A percentile compares a stretch with the other conserved stretches of the same genome.
phyloP scores from a whole-genome alignment of 2,888 invertebrate genomes.

The Nephrotoma appendiculata region DNA sequence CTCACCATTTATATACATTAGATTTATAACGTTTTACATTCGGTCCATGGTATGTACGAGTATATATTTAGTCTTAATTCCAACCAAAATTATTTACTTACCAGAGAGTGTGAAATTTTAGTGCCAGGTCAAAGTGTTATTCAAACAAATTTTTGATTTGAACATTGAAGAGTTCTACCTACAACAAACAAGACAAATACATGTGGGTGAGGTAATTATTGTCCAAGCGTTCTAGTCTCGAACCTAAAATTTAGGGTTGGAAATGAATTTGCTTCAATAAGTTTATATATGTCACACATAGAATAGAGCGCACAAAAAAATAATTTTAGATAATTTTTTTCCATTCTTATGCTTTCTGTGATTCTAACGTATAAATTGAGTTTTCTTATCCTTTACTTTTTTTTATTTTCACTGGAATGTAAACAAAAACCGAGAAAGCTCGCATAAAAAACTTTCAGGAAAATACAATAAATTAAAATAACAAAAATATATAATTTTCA shows the following conservation, averaged over 20 bases:
- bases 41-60: not conserved
- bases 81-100: not conserved
- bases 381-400: not conserved
- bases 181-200: not conserved
- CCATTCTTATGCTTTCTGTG: not conserved
- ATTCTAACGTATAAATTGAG: not conserved
- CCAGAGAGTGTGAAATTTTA: not conserved
- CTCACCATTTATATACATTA: not conserved
- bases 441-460: not conserved
- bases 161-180: not conserved
- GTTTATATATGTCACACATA: not conserved
- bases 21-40: not conserved
- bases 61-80: not conserved
- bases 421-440: not conserved
- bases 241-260: not conserved
- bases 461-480: not conserved
- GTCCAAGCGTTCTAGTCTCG: not conserved
- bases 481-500: not conserved
- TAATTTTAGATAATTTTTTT: not conserved
- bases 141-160: not conserved
- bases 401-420: not conserved
- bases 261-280: not conserved
- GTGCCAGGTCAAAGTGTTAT: not conserved
- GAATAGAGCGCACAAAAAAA: not conserved
- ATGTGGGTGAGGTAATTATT: not conserved